Evolutionary conservation across 2,797 vertebrate genomes (phyloP).

Genomic region (Sebastes diaconus): DNA sequence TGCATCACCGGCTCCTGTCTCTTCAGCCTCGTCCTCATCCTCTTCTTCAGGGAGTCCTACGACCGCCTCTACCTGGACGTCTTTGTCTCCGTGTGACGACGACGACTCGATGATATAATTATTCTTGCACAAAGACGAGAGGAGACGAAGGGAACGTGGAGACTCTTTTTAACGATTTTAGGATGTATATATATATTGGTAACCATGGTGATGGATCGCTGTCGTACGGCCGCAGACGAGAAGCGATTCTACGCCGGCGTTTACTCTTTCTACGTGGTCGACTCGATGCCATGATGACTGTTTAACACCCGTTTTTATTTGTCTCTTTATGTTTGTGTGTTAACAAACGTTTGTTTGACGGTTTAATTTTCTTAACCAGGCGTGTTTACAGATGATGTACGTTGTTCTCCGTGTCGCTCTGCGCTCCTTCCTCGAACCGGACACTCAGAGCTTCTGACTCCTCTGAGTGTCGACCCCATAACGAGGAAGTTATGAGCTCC

Average conservation of each 20-base stretch:
- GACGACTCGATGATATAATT: background rate
- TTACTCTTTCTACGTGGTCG: conserved; percentile 41
- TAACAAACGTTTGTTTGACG: conserved; percentile 18
- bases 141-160: conserved; percentile 40
- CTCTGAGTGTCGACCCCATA: background rate
- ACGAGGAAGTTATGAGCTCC: conserved; percentile 6
- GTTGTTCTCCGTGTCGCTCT: conserved; percentile 11
- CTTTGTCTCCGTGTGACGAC: conserved; percentile 90
- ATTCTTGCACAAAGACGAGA: conserved; percentile 73
- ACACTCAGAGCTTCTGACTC: background rate
- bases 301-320: conserved; percentile 35
- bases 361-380: conserved; percentile 36
- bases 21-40: conserved; percentile 94
- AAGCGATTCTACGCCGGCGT: conserved; percentile 19
- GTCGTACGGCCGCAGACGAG: conserved; percentile 20
- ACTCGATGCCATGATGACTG: conserved; percentile 12
- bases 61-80: conserved; percentile 98
- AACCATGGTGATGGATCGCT: conserved; percentile 27
- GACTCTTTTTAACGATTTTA: conserved; percentile 14
- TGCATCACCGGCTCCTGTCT: conserved; percentile 94
- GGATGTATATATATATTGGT: conserved; percentile 29
- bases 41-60: conserved; percentile 97
- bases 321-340: conserved; percentile 32
- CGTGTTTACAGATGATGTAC: conserved; percentile 46
- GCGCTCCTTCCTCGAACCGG: background rate